These are phyloP conservation scores for Helarctos malayanus DNA, from an alignment of 2,797 vertebrate species.

Conservation along the genomic window DNA sequence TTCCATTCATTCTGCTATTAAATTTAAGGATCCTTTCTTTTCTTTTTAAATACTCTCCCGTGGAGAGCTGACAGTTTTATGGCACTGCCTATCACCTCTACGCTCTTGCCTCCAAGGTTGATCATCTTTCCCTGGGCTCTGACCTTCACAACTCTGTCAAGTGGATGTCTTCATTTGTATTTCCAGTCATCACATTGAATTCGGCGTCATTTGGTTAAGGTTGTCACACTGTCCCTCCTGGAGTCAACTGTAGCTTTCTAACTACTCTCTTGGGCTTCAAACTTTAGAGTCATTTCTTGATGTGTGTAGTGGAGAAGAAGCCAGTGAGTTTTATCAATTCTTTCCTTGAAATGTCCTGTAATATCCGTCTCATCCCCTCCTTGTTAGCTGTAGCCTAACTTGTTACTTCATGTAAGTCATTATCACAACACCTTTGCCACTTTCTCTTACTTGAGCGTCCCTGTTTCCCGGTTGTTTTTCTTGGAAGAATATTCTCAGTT, in stretches of 20 bases:
- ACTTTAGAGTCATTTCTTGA: not conserved
- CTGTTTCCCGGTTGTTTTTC: not conserved
- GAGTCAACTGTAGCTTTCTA: not conserved
- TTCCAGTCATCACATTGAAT: not conserved
- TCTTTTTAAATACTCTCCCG: not conserved
- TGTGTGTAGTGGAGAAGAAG: not conserved
- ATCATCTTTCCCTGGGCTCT: not conserved
- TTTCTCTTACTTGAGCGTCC: conserved; percentile 6
- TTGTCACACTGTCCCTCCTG: not conserved
- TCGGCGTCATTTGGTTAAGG: not conserved
- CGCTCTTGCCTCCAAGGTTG: not conserved
- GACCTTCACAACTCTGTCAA: not conserved
- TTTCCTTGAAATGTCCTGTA: not conserved
- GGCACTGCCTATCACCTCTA: not conserved
- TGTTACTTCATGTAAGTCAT: not conserved
- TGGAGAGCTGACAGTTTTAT: not conserved
- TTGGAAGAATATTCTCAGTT: conserved; percentile 21
- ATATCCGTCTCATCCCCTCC: not conserved
- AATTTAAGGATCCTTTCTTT: not conserved
- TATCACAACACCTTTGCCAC: not conserved
- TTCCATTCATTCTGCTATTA: not conserved
- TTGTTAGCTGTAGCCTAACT: not conserved
- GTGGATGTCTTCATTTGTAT: not conserved
- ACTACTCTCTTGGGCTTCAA: not conserved
- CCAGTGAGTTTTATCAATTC: not conserved